These are phyloP conservation scores for Drosophila athabasca DNA, from an alignment of 1,140 invertebrate species.

Conservation along the genomic window DNA sequence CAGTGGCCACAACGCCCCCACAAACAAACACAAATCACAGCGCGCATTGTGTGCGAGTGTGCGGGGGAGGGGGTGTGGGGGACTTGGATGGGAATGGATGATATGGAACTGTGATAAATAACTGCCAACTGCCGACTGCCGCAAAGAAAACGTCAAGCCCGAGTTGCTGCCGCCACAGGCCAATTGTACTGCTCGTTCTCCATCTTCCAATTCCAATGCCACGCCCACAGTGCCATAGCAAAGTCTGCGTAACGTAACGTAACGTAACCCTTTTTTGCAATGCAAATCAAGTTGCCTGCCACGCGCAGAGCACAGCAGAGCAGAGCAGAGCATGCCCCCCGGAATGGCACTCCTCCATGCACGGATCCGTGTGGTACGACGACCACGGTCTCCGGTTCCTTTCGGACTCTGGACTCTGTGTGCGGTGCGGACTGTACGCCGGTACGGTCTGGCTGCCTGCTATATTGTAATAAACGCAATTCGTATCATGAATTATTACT, in stretches of 20 bases:
- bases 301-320: not conserved
- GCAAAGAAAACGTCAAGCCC: constrained; percentile 51
- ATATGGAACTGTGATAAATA: constrained; percentile 63
- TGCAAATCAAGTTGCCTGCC: constrained; percentile 64
- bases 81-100: not conserved
- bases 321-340: constrained; percentile 1
- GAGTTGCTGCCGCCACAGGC: constrained; percentile 31
- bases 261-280: constrained; percentile 52
- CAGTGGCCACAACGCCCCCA: not conserved
- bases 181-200: constrained; percentile 21
- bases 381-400: constrained; percentile 16
- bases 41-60: constrained; percentile 12
- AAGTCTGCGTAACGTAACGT: constrained; percentile 19
- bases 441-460: constrained; percentile 19
- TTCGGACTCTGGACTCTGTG: constrained; percentile 2
- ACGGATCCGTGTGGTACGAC: not conserved
- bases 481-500: constrained; percentile 80
- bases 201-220: constrained; percentile 8
- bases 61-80: too few species aligned
- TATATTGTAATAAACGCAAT: constrained; percentile 80
- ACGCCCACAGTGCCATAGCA: constrained; percentile 8
- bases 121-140: constrained; percentile 54
- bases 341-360: too few species aligned
- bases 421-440: constrained; percentile 8
- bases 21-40: constrained; percentile 62